Evolutionary conservation across 2,113 vertebrate species (phyloP).

Genomic region (Poeciliopsis retropinna): DNA sequence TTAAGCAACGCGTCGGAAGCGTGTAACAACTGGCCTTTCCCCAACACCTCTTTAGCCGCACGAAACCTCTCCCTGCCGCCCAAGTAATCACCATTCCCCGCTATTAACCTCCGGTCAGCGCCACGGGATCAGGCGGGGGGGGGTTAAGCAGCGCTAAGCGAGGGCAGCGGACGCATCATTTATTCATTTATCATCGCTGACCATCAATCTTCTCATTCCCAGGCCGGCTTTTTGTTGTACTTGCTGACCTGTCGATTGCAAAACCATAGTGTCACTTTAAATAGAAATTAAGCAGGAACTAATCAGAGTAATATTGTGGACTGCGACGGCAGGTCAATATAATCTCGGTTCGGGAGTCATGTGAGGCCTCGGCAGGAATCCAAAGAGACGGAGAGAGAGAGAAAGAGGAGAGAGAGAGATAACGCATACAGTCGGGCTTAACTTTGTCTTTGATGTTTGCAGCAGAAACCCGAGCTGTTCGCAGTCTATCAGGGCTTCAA

Average conservation of each 20-base stretch:
- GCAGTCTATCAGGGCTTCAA: conserved; percentile 71
- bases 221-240: conserved; percentile 11
- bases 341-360: conserved; percentile 67
- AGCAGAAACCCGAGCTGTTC: conserved; percentile 66
- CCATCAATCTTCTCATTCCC: conserved; percentile 33
- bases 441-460: conserved; percentile 73
- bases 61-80: conserved; percentile 7
- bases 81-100: conserved; percentile 23
- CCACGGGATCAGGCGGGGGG: conserved; percentile 15
- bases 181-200: conserved; percentile 28
- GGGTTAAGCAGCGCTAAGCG: conserved; percentile 25
- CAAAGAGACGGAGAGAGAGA: conserved; percentile 21
- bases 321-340: conserved; percentile 54
- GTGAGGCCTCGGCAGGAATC: conserved; percentile 33
- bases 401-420: conserved; percentile 12
- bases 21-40: conserved; percentile 23
- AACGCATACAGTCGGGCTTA: conserved; percentile 63
- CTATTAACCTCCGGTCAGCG: conserved; percentile 45
- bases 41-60: conserved; percentile 28
- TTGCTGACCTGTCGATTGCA: conserved; percentile 13
- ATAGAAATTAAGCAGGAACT: conserved; percentile 64
- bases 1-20: neutral
- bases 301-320: conserved; percentile 55
- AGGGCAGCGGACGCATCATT: conserved; percentile 13
- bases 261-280: conserved; percentile 51